Percentiles rank a stretch among this genome's conserved stretches.
These are phyloP conservation scores for Leucophora obtusa DNA, from an alignment of 2,888 invertebrate genomes.

Conservation along the genomic window DNA sequence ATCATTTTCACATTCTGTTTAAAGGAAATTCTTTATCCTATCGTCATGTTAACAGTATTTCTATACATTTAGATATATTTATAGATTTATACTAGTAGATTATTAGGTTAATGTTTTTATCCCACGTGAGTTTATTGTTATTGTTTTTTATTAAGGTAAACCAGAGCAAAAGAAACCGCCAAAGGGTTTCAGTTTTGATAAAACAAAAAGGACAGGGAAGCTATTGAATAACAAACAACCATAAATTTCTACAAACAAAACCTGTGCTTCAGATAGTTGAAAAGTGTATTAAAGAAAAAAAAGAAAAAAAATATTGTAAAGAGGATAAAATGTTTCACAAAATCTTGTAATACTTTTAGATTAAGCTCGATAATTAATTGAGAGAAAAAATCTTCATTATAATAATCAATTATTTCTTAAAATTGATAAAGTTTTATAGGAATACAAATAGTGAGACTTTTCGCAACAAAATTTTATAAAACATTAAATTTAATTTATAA, in stretches of 20 bases:
- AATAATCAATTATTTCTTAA: too few relatives aligned
- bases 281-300: background rate
- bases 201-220: background rate
- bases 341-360: too few relatives aligned
- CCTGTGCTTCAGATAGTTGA: background rate
- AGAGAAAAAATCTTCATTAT: too few relatives aligned
- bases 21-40: background rate
- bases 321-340: too few relatives aligned
- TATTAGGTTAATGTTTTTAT: conserved; percentile 19
- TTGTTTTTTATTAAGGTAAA: background rate
- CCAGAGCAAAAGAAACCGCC: background rate
- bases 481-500: too few relatives aligned
- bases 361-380: too few relatives aligned
- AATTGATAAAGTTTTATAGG: too few relatives aligned
- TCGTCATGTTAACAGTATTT: background rate
- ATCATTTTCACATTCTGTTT: background rate
- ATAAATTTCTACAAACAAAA: background rate
- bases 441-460: too few relatives aligned
- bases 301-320: background rate
- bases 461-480: too few relatives aligned
- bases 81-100: conserved; percentile 30
- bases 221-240: background rate
- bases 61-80: conserved; percentile 11
- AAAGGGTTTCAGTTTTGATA: background rate
- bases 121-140: conserved; percentile 29